A percentile compares a stretch with the other conserved stretches of the same genome.
These are phyloP conservation scores for Drosophila sturtevanti DNA, from an alignment of 1,140 invertebrate genomes.

Conservation along the genomic window DNA sequence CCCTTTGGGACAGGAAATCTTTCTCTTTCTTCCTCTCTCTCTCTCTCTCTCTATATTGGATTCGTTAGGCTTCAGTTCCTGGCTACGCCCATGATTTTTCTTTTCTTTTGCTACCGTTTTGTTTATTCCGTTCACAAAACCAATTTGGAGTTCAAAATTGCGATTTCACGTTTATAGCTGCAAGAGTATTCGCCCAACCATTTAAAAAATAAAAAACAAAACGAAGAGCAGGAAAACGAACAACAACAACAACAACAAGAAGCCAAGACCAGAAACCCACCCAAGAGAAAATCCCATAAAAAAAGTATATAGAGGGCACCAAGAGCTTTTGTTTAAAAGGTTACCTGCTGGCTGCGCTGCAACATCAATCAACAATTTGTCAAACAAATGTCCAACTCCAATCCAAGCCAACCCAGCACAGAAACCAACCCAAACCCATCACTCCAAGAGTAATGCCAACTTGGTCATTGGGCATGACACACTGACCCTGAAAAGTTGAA, in stretches of 20 bases:
- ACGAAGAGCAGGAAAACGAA: background rate
- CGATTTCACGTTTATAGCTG: slow-evolving; percentile 22
- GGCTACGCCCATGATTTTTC: slow-evolving; percentile 9
- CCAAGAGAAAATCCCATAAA: slow-evolving; percentile 31
- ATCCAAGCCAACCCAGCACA: background rate
- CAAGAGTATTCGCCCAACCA: slow-evolving; percentile 18
- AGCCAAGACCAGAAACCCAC: background rate
- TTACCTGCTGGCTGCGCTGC: slow-evolving; percentile 22
- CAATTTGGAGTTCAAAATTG: slow-evolving; percentile 16
- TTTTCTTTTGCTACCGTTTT: background rate
- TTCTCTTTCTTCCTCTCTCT: slow-evolving; percentile 9
- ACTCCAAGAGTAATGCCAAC: background rate
- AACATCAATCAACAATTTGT: slow-evolving; percentile 60
- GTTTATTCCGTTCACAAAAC: slow-evolving; percentile 11
- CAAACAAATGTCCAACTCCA: slow-evolving; percentile 6
- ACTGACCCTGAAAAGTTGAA: slow-evolving; percentile 11
- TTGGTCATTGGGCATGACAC: slow-evolving; percentile 17
- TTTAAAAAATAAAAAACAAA: slow-evolving; percentile 45
- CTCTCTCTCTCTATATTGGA: slow-evolving; percentile 44
- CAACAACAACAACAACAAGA: background rate
- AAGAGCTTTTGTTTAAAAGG: slow-evolving; percentile 19
- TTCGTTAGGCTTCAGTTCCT: slow-evolving; percentile 51
- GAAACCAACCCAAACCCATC: background rate
- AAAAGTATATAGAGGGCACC: slow-evolving; percentile 17
- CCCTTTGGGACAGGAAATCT: background rate